phyloP scores from a whole-genome alignment of 2,888 invertebrate genomes.

The Pristionchus exspectatus region DNA sequence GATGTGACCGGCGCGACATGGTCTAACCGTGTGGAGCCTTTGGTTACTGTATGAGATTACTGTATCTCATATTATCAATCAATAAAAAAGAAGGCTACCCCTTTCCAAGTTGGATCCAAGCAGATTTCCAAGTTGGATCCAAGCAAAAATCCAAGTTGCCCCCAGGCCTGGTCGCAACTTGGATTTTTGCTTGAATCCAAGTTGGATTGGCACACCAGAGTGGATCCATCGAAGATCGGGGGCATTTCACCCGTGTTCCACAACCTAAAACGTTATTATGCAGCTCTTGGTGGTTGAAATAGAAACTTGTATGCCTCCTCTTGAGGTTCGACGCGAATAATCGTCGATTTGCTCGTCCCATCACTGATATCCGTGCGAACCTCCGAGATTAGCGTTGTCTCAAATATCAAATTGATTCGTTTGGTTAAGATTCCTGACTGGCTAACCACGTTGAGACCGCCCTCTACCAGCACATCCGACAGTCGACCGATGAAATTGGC shows the following conservation, averaged over 20 bases:
- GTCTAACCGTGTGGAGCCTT: no score
- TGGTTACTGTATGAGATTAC: no score
- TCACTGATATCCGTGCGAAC: not conserved
- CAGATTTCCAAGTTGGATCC: no score
- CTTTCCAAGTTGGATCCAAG: no score
- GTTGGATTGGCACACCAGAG: no score
- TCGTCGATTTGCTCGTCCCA: constrained; percentile 29
- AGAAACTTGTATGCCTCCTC: not conserved
- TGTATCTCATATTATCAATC: no score
- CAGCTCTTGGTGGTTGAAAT: not conserved
- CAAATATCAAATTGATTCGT: not conserved
- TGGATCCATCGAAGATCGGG: constrained; percentile 25
- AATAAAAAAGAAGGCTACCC: no score
- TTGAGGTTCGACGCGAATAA: not conserved
- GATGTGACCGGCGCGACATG: no score
- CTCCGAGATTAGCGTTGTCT: constrained; percentile 25
- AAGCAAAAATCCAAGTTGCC: no score
- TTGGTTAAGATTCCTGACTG: no score
- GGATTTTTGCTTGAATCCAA: no score
- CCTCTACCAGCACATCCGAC: not conserved
- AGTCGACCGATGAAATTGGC: constrained; percentile 38
- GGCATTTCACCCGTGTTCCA: constrained; percentile 21
- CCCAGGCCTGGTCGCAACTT: no score
- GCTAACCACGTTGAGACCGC: not conserved
- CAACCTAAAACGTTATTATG: not conserved